These are phyloP conservation scores for Limnephilus marmoratus DNA, from an alignment of 2,888 invertebrate genomes.

Conservation along the genomic window DNA sequence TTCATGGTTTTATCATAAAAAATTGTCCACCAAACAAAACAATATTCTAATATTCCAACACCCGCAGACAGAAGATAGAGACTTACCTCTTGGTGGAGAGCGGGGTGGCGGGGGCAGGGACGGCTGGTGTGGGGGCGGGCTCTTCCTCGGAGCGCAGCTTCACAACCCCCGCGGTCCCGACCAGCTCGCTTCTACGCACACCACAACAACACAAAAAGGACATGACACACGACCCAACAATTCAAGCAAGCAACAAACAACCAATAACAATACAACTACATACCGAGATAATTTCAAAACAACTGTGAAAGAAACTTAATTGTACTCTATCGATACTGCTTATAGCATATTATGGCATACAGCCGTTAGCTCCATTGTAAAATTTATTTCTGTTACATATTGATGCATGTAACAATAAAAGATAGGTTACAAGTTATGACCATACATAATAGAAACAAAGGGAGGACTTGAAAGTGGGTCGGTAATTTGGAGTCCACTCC, in stretches of 20 bases:
- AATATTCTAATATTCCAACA: background rate
- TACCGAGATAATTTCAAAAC: background rate
- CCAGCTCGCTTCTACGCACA: slow-evolving; percentile 78
- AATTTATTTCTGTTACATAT: background rate
- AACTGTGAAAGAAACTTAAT: background rate
- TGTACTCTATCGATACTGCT: background rate
- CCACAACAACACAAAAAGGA: slow-evolving; percentile 38
- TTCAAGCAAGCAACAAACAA: background rate
- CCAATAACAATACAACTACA: slow-evolving; percentile 37
- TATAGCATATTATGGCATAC: background rate
- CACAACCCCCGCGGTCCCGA: slow-evolving; percentile 80
- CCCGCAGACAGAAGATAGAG: background rate
- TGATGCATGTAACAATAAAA: too few species aligned
- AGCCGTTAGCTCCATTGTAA: background rate
- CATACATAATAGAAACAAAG: too few species aligned
- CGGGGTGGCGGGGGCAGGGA: slow-evolving; percentile 76
- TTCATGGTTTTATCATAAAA: background rate
- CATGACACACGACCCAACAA: background rate
- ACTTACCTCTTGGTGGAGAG: slow-evolving; percentile 77
- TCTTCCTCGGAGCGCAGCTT: slow-evolving; percentile 78
- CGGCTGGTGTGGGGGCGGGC: slow-evolving; percentile 70
- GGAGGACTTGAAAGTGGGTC: too few species aligned
- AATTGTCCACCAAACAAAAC: background rate
- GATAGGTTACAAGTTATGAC: too few species aligned
- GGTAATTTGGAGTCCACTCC: too few species aligned